Base-by-base conservation (phyloP, 2,888 invertebrate genomes). In the Frankliniella intonsa region DNA sequence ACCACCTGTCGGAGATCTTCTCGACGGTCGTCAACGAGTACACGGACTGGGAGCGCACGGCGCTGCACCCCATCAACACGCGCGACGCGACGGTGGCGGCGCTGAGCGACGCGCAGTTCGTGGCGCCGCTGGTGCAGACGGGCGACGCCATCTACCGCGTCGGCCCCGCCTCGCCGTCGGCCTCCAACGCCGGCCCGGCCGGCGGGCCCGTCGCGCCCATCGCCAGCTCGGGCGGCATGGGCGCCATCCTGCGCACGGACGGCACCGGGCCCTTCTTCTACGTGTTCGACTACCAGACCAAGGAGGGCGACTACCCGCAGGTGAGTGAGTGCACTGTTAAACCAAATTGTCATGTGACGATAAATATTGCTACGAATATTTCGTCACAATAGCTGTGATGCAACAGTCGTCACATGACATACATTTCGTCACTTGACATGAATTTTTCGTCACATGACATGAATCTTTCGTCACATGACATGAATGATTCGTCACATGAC, bases 21-120 rank as follows among this genome's bases (percentile, higher is more conserved):
- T 94, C 94, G 76, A 94, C 96, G 51, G 85, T 86, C 83, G 94
- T 96, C 85, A 97, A 97, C 88, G 97, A 98, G 87, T 98, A 98
- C 89, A 97, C 97, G 83, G 97, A 98, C 88, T 98, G 98, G 97
- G 95, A 96, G 88, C 90, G 94, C 88, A 95, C 95, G 86, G 94
- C 95, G 62, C 91, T 95, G 88, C 95, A 95, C 88, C 95, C 96
- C 80, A 93, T 95, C 85, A 95, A 94, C 86, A 94, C 95, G 14
- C 90, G 95, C 84, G 96, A 96, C 87, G 94, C 95, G 22, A 94
- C 96, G 10, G 93, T 98, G 84, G 94, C 96, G 80, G 95, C 98
- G 17, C 89, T 98, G 80, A 96, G 97, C 84, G 97, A 97, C 88
- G 97, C 97, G 3, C 95, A 96, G 87, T 97, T 95, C 87, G 95